These are phyloP conservation scores for Anthoscopus minutus DNA, from an alignment of 2,113 vertebrate species.

Conservation along the genomic window DNA sequence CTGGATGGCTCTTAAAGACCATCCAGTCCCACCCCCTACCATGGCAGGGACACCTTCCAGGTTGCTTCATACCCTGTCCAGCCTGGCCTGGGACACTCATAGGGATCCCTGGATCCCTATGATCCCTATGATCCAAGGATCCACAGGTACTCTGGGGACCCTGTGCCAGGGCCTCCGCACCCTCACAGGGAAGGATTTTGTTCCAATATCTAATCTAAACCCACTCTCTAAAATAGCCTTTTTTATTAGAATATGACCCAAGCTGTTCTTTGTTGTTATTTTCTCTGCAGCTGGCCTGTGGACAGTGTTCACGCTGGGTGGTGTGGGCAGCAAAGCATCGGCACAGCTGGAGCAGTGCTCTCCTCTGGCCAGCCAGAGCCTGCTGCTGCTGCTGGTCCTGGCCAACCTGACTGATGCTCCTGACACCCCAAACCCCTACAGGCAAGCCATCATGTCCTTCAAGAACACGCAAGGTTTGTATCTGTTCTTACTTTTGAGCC, in stretches of 20 bases:
- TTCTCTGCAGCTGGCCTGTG: constrained; percentile 85
- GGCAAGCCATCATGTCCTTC: constrained; percentile 91
- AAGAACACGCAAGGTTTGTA: constrained; percentile 94
- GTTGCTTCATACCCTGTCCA: accelerated
- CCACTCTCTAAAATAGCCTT: neutral
- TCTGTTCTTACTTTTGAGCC: neutral
- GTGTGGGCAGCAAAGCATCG: constrained; percentile 76
- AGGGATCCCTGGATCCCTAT: no score
- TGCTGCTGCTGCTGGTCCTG: constrained; percentile 88
- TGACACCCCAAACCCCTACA: constrained; percentile 88
- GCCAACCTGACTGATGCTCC: constrained; percentile 89
- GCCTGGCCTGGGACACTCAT: accelerated
- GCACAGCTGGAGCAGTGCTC: constrained; percentile 81
- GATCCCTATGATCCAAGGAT: no score
- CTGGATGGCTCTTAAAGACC: neutral
- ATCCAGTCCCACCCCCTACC: neutral
- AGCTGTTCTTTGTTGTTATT: neutral
- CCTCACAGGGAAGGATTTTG: neutral
- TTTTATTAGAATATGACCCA: neutral
- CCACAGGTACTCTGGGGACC: neutral
- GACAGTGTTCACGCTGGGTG: constrained; percentile 92
- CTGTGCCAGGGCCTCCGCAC: accelerated
- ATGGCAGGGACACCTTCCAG: neutral
- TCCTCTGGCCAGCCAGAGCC: constrained; percentile 93
- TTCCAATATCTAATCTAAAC: neutral